Conservation (phyloP, 2,888 invertebrate species). For the Seira ritae region DNA sequence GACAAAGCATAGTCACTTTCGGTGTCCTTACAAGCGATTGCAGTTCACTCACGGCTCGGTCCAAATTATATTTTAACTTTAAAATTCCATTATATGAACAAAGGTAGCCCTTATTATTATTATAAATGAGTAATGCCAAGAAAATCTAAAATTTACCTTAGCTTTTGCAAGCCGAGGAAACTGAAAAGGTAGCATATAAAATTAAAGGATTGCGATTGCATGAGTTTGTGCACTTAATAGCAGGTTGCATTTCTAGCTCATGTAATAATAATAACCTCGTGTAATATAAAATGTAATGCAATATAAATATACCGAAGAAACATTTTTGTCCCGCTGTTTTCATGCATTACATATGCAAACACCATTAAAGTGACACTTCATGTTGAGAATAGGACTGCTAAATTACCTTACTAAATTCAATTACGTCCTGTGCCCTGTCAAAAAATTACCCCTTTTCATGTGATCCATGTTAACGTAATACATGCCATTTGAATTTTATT, state of each 20-base stretch:
- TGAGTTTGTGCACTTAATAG: slow-evolving; percentile 24
- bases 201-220: slow-evolving; percentile 22
- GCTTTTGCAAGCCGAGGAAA: slow-evolving; percentile 30
- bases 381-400: slow-evolving; percentile 16
- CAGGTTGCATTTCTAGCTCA: not conserved
- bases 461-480: not conserved
- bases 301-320: not conserved
- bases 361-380: slow-evolving; percentile 43
- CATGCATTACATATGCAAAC: slow-evolving; percentile 36
- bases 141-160: not conserved
- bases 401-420: slow-evolving; percentile 50
- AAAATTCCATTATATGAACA: not conserved
- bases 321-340: not conserved
- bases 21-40: not conserved
- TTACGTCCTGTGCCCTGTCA: slow-evolving; percentile 18
- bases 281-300: not conserved
- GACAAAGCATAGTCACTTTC: not conserved
- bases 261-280: not conserved
- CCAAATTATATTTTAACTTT: not conserved
- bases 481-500: slow-evolving; percentile 8
- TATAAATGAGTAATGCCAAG: not conserved
- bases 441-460: not conserved
- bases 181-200: slow-evolving; percentile 9
- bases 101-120: not conserved
- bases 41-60: slow-evolving; percentile 1